Percentiles rank a stretch among this genome's conserved stretches.
Evolutionary conservation across 2,888 invertebrate genomes (phyloP).

Genomic region (Spodoptera exigua): DNA sequence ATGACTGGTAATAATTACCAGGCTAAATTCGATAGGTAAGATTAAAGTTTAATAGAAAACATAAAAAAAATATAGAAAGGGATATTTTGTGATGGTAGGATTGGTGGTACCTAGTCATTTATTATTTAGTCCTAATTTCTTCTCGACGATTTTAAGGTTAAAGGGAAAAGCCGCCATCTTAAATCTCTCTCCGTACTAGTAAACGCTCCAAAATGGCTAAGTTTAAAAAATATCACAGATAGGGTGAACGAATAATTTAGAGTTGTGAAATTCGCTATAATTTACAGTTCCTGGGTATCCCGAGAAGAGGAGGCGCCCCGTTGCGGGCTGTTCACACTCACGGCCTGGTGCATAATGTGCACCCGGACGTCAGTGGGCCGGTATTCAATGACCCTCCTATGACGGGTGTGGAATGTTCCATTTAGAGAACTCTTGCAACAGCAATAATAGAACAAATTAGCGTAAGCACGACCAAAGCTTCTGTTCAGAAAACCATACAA

Average conservation of each 20-base stretch:
- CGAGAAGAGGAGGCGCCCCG: slow-evolving; percentile 62
- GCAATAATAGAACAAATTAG: slow-evolving; percentile 93
- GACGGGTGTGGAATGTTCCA: slow-evolving; percentile 90
- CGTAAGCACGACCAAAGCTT: slow-evolving; percentile 92
- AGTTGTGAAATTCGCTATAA: background rate
- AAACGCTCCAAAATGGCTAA: too few relatives aligned
- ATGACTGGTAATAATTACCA: too few relatives aligned
- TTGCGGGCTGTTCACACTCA: slow-evolving; percentile 80
- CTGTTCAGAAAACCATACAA: slow-evolving; percentile 90
- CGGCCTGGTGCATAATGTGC: slow-evolving; percentile 90
- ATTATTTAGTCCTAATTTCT: too few relatives aligned
- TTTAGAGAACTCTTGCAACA: slow-evolving; percentile 92
- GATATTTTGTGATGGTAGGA: too few relatives aligned
- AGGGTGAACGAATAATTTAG: background rate
- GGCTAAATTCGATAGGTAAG: too few relatives aligned
- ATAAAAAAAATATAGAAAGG: too few relatives aligned
- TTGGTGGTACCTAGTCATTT: too few relatives aligned
- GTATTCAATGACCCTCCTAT: slow-evolving; percentile 78
- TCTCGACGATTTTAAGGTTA: too few relatives aligned
- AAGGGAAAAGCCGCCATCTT: too few relatives aligned
- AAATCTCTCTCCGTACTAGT: too few relatives aligned
- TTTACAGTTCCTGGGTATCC: slow-evolving; percentile 66
- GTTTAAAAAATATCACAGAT: too few relatives aligned
- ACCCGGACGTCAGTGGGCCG: slow-evolving; percentile 90
- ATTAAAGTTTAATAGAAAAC: too few relatives aligned